These are phyloP conservation scores for Chloropsis hardwickii DNA, from an alignment of 2,113 vertebrate genomes.

Conservation along the genomic window DNA sequence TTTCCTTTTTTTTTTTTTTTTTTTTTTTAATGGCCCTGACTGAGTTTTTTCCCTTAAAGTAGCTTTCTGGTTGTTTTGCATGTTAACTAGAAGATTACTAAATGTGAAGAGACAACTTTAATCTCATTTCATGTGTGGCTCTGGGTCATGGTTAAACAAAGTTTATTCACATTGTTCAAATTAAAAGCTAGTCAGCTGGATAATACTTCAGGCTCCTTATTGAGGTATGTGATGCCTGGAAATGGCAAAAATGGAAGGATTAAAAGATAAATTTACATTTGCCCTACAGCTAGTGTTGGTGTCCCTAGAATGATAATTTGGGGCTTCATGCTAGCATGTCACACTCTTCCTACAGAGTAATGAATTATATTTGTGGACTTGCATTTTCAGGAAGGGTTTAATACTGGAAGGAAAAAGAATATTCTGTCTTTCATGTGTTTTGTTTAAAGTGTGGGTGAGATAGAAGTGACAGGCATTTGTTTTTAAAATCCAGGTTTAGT, in stretches of 20 bases:
- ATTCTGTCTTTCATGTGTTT: not conserved
- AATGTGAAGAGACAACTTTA: slow-evolving; percentile 38
- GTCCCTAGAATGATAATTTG: not conserved
- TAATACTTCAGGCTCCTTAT: slow-evolving; percentile 14
- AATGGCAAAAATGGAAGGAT: slow-evolving; percentile 21
- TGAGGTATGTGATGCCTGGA: not conserved
- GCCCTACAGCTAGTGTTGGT: not conserved
- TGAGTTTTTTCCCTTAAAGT: not conserved
- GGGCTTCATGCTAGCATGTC: not conserved
- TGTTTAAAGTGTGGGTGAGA: not conserved
- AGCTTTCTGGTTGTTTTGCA: not conserved
- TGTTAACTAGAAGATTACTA: slow-evolving; percentile 20
- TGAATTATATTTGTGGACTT: not conserved
- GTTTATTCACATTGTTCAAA: not conserved
- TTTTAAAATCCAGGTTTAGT: not conserved
- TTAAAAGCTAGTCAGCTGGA: slow-evolving; percentile 9
- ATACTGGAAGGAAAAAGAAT: not conserved
- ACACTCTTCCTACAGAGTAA: not conserved
- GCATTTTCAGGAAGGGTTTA: not conserved
- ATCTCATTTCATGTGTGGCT: not conserved
- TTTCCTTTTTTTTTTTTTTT: not conserved
- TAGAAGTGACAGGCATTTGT: not conserved
- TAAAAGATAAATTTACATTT: slow-evolving; percentile 32
- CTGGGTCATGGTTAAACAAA: slow-evolving; percentile 3
- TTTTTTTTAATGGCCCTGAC: not conserved